Evolutionary conservation across 2,113 vertebrate genomes (phyloP), one percentile per base, ranked within the genome.

Genomic region (Heterotilapia buettikoferi): DNA sequence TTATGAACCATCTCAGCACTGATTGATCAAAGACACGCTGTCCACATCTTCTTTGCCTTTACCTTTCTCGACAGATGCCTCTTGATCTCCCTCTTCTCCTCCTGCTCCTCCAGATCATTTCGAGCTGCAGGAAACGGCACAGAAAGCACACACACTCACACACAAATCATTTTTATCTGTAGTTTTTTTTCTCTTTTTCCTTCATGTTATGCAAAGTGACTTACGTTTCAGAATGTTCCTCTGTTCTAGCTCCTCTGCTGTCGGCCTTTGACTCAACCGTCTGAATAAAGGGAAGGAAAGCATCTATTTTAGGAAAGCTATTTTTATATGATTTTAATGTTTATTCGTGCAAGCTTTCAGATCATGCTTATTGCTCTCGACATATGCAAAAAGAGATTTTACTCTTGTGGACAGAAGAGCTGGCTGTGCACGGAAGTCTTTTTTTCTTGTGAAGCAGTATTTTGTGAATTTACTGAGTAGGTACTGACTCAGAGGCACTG

Each of bases 181-280:
- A 5, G 13, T 31, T 47, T 61, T 6, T 21, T 29, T 4, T 13
- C 26, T 5, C 16, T 9, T 12, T n/a, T 9, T 36, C 5, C 47
- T 33, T 13, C 29, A 38, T 18, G 19, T 33, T 63, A 18, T 33
- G 19, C 7, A 53, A 31, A 50, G 24, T 68, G 59, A 97, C 98
- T 96, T 94, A 99, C 99, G 98, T 97, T 99, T 99, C 86, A 99
- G 96, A 73, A 99, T 99, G 95, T 99, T 99, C 92, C 99, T 97
- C 95, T 99, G 99, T 89, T 99, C 98, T 93, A 99, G 96, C 76
- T 99, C 99, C 91, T 99, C 98, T 26, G 97, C 98, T 2, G 98
- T 98, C 0, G 99, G 99, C 91, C 99, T 97, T 94, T 99, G 99
- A 96, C 99, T 99, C 95, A 99, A 96, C 88, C 99, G 97, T 93